A percentile compares a stretch with the other conserved stretches of the same genome.
These are phyloP conservation scores for Drosophila crucigera DNA, from an alignment of 2,888 invertebrate genomes.

Conservation along the genomic window DNA sequence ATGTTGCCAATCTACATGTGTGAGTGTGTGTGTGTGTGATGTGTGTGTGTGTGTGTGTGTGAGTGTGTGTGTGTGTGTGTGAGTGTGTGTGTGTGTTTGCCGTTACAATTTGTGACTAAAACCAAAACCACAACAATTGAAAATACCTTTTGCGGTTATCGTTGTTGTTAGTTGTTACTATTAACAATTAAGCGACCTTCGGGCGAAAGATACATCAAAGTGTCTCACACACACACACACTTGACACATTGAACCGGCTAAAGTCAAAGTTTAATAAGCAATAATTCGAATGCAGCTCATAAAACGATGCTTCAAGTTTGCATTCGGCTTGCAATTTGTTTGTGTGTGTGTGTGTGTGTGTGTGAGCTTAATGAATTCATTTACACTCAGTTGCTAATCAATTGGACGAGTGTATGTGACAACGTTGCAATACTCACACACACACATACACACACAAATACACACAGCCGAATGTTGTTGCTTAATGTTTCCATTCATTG, in stretches of 20 bases:
- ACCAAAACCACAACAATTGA: conserved; percentile 42
- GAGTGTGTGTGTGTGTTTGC: neutral
- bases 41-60: neutral
- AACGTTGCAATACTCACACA: conserved; percentile 45
- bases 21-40: too few relatives aligned
- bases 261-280: conserved; percentile 66
- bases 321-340: conserved; percentile 41
- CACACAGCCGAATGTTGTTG: neutral
- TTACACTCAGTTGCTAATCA: conserved; percentile 74
- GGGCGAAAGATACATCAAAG: neutral
- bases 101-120: conserved; percentile 3
- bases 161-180: neutral
- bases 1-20: conserved; percentile 31
- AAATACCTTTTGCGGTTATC: conserved; percentile 44
- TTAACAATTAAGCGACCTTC: conserved; percentile 34
- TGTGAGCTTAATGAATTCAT: conserved; percentile 68
- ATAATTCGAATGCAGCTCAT: conserved; percentile 57
- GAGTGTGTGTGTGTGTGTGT: too few relatives aligned
- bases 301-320: conserved; percentile 21
- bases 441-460: neutral
- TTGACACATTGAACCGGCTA: conserved; percentile 36
- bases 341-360: neutral
- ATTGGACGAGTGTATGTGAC: conserved; percentile 61
- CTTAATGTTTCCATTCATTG: conserved; percentile 18
- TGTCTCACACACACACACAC: conserved; percentile 2